Conservation (phyloP, 2,797 vertebrate genomes). For the Nothura maculosa region DNA sequence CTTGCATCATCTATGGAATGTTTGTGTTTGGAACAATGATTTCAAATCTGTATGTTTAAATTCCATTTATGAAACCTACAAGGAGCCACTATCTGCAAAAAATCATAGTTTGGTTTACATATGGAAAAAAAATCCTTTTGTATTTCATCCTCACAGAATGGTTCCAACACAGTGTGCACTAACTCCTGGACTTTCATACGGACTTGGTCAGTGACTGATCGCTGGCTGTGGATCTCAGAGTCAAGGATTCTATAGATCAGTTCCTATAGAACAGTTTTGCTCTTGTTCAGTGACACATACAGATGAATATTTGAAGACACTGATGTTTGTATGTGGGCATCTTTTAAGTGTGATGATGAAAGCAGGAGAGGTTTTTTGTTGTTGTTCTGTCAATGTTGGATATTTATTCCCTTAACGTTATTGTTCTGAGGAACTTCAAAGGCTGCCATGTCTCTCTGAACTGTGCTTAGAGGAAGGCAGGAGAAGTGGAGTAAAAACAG, state of each 20-base stretch:
- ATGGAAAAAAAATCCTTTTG: neutral
- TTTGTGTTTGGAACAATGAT: neutral
- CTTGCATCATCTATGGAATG: neutral
- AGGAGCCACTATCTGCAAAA: neutral
- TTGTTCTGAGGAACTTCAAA: neutral
- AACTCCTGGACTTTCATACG: too few species aligned
- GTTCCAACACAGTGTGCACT: neutral
- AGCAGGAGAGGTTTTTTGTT: rapidly evolving
- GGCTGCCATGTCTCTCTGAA: neutral
- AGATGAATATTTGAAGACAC: neutral
- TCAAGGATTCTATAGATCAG: neutral
- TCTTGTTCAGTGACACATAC: neutral
- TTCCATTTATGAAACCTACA: neutral
- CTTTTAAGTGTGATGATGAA: neutral
- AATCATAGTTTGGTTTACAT: neutral
- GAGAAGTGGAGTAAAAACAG: neutral
- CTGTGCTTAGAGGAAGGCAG: neutral
- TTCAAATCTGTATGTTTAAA: neutral
- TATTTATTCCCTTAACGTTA: neutral
- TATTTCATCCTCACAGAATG: neutral
- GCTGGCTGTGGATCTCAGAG: neutral
- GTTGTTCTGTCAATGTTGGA: rapidly evolving
- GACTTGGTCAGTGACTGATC: neutral
- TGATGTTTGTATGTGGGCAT: neutral
- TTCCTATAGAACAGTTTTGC: neutral